phyloP scores from a whole-genome alignment of 2,113 vertebrate genomes.

The Oxyura jamaicensis region DNA sequence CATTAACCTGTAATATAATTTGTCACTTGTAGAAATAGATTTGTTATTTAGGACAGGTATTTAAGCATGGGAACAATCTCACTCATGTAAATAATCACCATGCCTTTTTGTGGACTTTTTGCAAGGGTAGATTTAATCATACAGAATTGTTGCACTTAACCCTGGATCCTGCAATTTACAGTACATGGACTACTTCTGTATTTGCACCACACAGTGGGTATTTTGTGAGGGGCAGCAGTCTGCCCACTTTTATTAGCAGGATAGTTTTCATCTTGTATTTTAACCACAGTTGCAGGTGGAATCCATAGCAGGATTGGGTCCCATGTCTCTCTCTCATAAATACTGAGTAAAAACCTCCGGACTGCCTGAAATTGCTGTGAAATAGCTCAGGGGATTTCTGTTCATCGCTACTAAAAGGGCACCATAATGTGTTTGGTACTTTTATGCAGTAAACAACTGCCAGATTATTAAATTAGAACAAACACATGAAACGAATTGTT shows the following conservation, averaged over 20 bases:
- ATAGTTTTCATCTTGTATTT: conserved; percentile 20
- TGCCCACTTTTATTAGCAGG: background rate
- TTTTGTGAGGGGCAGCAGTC: background rate
- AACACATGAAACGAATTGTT: conserved; percentile 72
- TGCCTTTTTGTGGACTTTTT: conserved; percentile 33
- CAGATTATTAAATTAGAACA: conserved; percentile 59
- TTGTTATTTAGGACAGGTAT: conserved; percentile 22
- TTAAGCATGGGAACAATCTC: conserved; percentile 12
- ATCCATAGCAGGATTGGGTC: conserved; percentile 44
- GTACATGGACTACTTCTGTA: background rate
- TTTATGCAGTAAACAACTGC: conserved; percentile 72
- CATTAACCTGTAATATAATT: conserved; percentile 10
- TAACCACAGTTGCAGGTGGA: conserved; percentile 53
- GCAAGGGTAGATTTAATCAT: conserved; percentile 10
- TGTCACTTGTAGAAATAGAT: background rate
- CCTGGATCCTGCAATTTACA: conserved; percentile 1
- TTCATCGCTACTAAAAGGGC: conserved; percentile 81
- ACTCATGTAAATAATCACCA: conserved; percentile 49
- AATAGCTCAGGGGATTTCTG: conserved; percentile 84
- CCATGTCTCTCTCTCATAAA: conserved; percentile 52
- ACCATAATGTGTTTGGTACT: conserved; percentile 77
- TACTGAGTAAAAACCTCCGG: conserved; percentile 57
- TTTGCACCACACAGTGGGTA: background rate
- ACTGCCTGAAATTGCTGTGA: conserved; percentile 78
- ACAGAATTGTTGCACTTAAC: conserved; percentile 52